A percentile compares a stretch with the other conserved stretches of the same genome.
phyloP scores from a whole-genome alignment of 2,113 vertebrate species.

The Leiothrix lutea region DNA sequence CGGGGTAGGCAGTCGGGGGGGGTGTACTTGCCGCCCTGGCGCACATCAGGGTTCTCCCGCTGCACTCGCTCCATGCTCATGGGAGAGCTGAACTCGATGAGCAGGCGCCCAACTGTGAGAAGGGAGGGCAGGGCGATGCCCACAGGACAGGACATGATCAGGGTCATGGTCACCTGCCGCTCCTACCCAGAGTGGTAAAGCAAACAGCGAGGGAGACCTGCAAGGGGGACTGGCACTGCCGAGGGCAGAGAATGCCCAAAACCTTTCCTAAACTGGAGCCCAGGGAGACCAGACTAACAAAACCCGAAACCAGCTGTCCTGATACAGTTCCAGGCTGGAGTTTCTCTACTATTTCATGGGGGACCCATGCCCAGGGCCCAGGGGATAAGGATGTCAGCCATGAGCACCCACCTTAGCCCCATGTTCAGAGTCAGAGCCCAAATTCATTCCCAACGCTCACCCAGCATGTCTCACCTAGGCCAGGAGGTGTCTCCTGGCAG shows the following conservation, averaged over 20 bases:
- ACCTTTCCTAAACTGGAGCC: neutral
- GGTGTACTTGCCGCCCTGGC: constrained; percentile 88
- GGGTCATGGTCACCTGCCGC: neutral
- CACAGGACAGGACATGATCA: neutral
- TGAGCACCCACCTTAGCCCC: neutral
- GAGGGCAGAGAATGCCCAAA: neutral
- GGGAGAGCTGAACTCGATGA: constrained; percentile 96
- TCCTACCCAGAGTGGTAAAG: neutral
- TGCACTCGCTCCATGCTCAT: constrained; percentile 98
- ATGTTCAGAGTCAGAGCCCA: neutral
- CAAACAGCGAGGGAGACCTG: neutral
- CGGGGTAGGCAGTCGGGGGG: constrained; percentile 87
- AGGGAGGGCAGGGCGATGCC: neutral
- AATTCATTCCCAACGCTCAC: rapidly evolving
- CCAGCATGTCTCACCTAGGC: constrained; percentile 81
- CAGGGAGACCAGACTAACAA: neutral
- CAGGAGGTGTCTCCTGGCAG: constrained; percentile 89
- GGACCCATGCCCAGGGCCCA: neutral
- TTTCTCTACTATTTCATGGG: neutral
- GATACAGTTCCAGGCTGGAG: neutral
- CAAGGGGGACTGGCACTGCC: neutral
- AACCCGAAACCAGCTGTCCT: neutral
- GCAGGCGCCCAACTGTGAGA: constrained; percentile 89
- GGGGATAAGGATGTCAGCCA: neutral
- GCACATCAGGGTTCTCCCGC: constrained; percentile 94